Evolutionary conservation across 2,113 vertebrate genomes (phyloP).

Genomic region (Actenoides lindsayi): DNA sequence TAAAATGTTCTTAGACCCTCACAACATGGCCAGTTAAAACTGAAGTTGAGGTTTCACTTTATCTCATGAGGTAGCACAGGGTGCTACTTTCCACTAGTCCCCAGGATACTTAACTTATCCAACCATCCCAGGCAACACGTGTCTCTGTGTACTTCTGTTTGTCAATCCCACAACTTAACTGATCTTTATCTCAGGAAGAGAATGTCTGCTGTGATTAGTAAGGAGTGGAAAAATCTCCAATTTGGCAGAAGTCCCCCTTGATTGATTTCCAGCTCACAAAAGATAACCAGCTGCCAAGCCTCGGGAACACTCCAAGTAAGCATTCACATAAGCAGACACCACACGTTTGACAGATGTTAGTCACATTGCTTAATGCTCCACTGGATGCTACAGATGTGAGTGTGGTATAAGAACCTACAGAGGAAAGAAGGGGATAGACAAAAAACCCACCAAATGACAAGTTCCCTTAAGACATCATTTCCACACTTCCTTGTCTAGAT

Average conservation of each 20-base stretch:
- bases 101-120: background rate
- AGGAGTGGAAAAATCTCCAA: conserved; percentile 12
- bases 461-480: background rate
- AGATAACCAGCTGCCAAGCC: conserved; percentile 60
- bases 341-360: conserved; percentile 53
- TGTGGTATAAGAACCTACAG: background rate
- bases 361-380: conserved; percentile 56
- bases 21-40: background rate
- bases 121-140: accelerated
- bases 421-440: background rate
- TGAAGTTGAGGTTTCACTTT: background rate
- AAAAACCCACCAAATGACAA: background rate
- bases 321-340: conserved; percentile 46
- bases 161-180: background rate
- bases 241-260: conserved; percentile 44
- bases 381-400: conserved; percentile 43
- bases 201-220: background rate
- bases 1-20: background rate
- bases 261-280: conserved; percentile 64
- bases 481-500: background rate
- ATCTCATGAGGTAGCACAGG: background rate
- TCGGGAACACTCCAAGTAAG: conserved; percentile 34
- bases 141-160: background rate
- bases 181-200: background rate
- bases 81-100: background rate